phyloP scores from a whole-genome alignment of 1,140 invertebrate genomes.

The Drosophila seguyi region DNA sequence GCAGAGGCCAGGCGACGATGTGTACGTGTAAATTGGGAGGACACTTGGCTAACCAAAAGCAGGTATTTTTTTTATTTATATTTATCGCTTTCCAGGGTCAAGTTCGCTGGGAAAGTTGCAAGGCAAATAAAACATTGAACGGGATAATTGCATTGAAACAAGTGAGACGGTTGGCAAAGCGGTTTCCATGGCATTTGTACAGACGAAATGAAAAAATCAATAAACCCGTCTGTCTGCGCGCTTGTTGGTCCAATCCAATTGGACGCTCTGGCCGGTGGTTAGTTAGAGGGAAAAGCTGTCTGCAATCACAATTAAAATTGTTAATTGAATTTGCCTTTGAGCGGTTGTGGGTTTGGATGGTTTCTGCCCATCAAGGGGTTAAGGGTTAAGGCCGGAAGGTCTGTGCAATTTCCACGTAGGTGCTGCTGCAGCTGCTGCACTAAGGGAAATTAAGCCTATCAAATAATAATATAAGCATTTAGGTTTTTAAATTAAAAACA shows the following conservation, averaged over 20 bases:
- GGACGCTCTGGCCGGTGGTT: slow-evolving; percentile 23
- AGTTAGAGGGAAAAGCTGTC: slow-evolving; percentile 15
- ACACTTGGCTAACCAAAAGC: slow-evolving; percentile 42
- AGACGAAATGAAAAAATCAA: slow-evolving; percentile 60
- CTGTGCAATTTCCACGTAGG: neutral
- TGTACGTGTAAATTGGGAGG: slow-evolving; percentile 39
- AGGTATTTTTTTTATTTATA: slow-evolving; percentile 21
- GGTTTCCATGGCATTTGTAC: slow-evolving; percentile 46
- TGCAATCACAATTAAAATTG: slow-evolving; percentile 55
- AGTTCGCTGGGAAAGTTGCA: slow-evolving; percentile 55
- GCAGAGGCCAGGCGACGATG: slow-evolving; percentile 6
- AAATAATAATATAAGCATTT: no score
- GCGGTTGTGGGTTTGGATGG: neutral
- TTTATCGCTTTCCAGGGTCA: slow-evolving; percentile 48
- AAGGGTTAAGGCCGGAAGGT: neutral
- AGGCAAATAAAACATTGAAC: slow-evolving; percentile 44
- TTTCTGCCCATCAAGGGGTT: neutral
- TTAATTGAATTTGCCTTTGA: slow-evolving; percentile 48
- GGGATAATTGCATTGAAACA: slow-evolving; percentile 50
- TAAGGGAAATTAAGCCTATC: no score
- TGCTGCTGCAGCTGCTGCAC: slow-evolving; percentile 4
- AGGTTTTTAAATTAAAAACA: no score
- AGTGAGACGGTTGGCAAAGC: slow-evolving; percentile 35
- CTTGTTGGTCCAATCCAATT: slow-evolving; percentile 42
- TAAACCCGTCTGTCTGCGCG: slow-evolving; percentile 52